Percentiles rank a stretch among this genome's conserved stretches.
phyloP scores from a whole-genome alignment of 2,113 vertebrate genomes.

The Ammodytes marinus region DNA sequence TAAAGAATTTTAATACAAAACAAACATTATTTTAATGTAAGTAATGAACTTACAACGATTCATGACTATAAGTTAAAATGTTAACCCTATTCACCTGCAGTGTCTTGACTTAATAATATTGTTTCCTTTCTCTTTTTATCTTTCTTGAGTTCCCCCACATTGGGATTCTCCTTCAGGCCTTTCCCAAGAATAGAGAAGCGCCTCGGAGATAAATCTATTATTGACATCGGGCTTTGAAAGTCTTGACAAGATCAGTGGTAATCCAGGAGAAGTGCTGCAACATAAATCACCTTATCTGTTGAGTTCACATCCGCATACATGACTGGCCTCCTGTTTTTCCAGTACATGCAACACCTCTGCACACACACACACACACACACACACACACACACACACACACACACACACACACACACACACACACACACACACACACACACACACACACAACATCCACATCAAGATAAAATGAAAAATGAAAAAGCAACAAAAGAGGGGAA shows the following conservation, averaged over 20 bases:
- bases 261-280: neutral
- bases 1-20: too few relatives aligned
- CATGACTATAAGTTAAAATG: too few relatives aligned
- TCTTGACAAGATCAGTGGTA: slow-evolving; percentile 13
- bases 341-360: neutral
- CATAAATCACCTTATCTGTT: slow-evolving; percentile 27
- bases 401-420: neutral
- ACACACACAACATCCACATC: neutral
- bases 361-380: neutral
- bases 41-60: too few relatives aligned
- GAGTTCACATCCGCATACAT: slow-evolving; percentile 4
- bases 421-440: neutral
- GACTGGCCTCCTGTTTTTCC: neutral
- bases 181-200: neutral
- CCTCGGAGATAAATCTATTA: neutral
- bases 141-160: neutral
- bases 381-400: too few relatives aligned
- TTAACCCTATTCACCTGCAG: too few relatives aligned
- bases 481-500: slow-evolving; percentile 16
- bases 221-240: slow-evolving; percentile 2
- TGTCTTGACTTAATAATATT: too few relatives aligned
- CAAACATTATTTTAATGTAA: too few relatives aligned
- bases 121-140: slow-evolving; percentile 31
- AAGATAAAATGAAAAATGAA: slow-evolving; percentile 24
- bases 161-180: neutral